phyloP scores from a whole-genome alignment of 2,888 invertebrate genomes.

The Sinopyrophorus schimmeli region DNA sequence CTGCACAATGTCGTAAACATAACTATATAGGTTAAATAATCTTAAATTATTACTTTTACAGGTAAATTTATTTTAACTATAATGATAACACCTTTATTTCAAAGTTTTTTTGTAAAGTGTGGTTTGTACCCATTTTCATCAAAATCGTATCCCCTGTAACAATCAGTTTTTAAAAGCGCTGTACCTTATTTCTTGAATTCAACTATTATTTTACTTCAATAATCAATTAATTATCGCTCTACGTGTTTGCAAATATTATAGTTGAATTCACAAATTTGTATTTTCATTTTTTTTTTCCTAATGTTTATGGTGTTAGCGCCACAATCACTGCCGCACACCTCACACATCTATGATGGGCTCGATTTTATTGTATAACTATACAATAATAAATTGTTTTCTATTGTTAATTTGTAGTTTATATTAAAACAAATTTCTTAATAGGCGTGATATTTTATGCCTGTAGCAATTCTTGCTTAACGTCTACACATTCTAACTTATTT shows the following conservation, averaged over 20 bases:
- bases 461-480: too few species aligned
- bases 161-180: too few species aligned
- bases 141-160: too few species aligned
- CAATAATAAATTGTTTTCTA: conserved; percentile 51
- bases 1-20: conserved; percentile 9
- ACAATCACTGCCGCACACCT: conserved; percentile 47
- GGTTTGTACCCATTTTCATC: too few species aligned
- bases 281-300: conserved; percentile 20
- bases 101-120: conserved; percentile 3
- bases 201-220: conserved; percentile 16
- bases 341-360: conserved; percentile 35
- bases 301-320: conserved; percentile 38
- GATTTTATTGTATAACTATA: conserved; percentile 29
- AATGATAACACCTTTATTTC: conserved; percentile 2
- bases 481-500: too few species aligned
- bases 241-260: conserved; percentile 45
- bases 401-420: conserved; percentile 42
- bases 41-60: conserved; percentile 7
- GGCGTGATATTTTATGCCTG: not conserved
- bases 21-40: conserved; percentile 5
- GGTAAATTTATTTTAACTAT: too few species aligned
- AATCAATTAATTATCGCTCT: conserved; percentile 41
- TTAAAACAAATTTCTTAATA: conserved; percentile 5
- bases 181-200: conserved; percentile 28
- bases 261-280: conserved; percentile 36